Percentiles rank a stretch among this genome's conserved stretches.
These are phyloP conservation scores for Scomberomorus guttatus DNA, from an alignment of 2,797 vertebrate species.

Conservation along the genomic window DNA sequence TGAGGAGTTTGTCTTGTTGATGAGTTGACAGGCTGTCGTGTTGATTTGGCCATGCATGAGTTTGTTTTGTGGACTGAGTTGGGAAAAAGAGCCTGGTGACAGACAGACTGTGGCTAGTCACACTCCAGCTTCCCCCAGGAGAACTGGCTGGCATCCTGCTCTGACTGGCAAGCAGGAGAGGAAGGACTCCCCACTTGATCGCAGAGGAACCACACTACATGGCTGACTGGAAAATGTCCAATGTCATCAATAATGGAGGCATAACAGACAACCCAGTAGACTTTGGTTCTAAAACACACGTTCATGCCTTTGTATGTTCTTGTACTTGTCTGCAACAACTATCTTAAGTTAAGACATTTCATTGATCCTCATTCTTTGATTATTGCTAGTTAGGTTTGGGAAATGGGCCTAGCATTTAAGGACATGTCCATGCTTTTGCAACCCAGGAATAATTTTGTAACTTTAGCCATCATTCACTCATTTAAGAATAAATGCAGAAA, in stretches of 20 bases:
- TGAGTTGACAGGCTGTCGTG: slow-evolving; percentile 37
- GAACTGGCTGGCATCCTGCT: slow-evolving; percentile 28
- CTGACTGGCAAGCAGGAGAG: slow-evolving; percentile 27
- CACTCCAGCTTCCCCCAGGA: slow-evolving; percentile 22
- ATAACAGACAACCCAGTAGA: neutral
- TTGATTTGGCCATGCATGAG: slow-evolving; percentile 44
- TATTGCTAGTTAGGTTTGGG: neutral
- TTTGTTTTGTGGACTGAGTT: slow-evolving; percentile 48
- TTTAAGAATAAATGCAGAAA: neutral
- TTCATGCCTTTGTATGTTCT: neutral
- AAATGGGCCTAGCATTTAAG: neutral
- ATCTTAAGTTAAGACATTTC: neutral
- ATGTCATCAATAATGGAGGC: slow-evolving; percentile 26
- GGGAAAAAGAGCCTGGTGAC: slow-evolving; percentile 7
- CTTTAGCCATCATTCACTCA: neutral
- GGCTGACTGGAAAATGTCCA: slow-evolving; percentile 14
- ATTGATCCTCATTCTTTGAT: neutral
- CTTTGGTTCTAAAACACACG: neutral
- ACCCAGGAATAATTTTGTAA: neutral
- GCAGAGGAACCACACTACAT: slow-evolving; percentile 8
- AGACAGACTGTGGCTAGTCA: slow-evolving; percentile 49
- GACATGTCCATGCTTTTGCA: neutral
- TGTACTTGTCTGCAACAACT: neutral
- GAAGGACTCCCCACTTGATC: slow-evolving; percentile 11
- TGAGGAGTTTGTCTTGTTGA: slow-evolving; percentile 36